These are phyloP conservation scores for Oreochromis grahami DNA, from an alignment of 2,797 vertebrate species.

Conservation along the genomic window DNA sequence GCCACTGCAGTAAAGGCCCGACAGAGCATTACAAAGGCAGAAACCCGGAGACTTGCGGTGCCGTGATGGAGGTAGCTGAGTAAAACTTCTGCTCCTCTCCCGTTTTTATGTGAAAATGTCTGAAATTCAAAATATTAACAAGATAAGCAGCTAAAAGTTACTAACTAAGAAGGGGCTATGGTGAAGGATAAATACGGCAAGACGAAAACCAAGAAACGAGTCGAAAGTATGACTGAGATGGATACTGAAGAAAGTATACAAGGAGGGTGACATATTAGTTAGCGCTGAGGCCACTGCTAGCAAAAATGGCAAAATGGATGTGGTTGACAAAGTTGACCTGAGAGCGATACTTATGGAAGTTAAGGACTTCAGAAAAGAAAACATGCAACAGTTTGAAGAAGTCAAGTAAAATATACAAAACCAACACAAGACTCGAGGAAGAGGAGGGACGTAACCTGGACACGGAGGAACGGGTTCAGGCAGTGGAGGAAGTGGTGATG, in stretches of 20 bases:
- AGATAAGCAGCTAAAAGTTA: background rate
- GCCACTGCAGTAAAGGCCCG: background rate
- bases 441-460: background rate
- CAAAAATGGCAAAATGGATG: background rate
- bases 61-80: background rate
- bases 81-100: no score
- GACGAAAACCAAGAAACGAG: background rate
- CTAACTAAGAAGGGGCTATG: background rate
- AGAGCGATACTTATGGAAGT: background rate
- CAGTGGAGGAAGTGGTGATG: background rate
- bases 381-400: background rate
- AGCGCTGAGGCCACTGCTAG: background rate
- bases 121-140: background rate
- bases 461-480: background rate
- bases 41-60: background rate
- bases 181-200: background rate
- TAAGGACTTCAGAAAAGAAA: background rate
- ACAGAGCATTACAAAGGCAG: background rate
- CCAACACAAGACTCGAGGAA: background rate
- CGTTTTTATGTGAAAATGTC: background rate
- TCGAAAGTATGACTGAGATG: background rate
- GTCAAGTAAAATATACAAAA: background rate
- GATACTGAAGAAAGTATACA: background rate
- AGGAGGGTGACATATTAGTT: background rate
- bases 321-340: background rate